Percentiles rank a stretch among this genome's conserved stretches.
Conservation (phyloP, 2,888 invertebrate genomes). For the Hipparchia sbordonii region DNA sequence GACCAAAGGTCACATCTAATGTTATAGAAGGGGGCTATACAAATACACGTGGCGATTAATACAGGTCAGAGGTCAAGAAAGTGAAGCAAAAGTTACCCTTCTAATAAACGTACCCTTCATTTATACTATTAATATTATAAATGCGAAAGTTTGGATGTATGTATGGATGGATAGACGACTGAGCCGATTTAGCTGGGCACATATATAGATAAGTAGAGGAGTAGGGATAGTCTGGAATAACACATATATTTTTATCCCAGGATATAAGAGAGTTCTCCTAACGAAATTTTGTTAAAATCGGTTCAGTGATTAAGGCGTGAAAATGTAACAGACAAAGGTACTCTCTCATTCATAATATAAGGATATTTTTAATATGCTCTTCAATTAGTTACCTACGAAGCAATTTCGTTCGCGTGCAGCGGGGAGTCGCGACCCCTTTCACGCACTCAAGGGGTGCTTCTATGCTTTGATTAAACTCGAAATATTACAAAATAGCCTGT, state of each 20-base stretch:
- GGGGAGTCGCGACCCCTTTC: slow-evolving; percentile 48
- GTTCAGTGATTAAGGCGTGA: too few species aligned
- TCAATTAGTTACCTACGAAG: background rate
- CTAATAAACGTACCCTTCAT: background rate
- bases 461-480: slow-evolving; percentile 46
- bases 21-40: background rate
- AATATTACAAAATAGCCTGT: slow-evolving; percentile 43
- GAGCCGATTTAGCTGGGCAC: too few species aligned
- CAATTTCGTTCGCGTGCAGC: slow-evolving; percentile 29
- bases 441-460: slow-evolving; percentile 44
- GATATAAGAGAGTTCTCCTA: too few species aligned
- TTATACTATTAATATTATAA: background rate
- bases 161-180: too few species aligned
- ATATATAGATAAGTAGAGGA: too few species aligned
- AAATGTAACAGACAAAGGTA: too few species aligned
- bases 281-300: too few species aligned
- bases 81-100: background rate
- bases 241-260: too few species aligned
- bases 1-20: background rate
- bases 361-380: background rate
- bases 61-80: slow-evolving; percentile 14
- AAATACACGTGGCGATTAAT: slow-evolving; percentile 7
- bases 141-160: too few species aligned
- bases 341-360: too few species aligned
- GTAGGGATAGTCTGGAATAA: too few species aligned